Evolutionary conservation across 2,888 invertebrate species (phyloP).

Genomic region (Macrophya alboannulata): DNA sequence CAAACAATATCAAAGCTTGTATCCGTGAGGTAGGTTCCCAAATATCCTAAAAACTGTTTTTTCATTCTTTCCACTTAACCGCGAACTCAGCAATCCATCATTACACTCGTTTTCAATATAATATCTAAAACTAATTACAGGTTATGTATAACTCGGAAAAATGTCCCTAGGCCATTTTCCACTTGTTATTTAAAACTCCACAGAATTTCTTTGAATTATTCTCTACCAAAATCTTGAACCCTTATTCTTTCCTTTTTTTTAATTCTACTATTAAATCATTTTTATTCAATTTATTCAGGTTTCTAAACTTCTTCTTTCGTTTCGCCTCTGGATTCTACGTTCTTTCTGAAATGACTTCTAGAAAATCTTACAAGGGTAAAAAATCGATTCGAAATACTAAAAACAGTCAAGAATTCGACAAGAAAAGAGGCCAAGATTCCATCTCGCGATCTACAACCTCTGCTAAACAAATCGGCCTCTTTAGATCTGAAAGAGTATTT

Average conservation of each 20-base stretch:
- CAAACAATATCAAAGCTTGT: neutral
- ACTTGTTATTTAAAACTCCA: neutral
- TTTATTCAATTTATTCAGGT: neutral
- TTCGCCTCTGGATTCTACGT: too few relatives aligned
- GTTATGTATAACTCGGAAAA: neutral
- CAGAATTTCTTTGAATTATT: neutral
- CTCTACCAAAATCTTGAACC: neutral
- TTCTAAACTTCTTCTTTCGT: neutral
- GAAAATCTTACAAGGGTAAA: neutral
- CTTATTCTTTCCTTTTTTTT: neutral
- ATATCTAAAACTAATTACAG: neutral
- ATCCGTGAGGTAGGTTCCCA: neutral
- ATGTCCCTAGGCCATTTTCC: neutral
- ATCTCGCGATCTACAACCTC: neutral
- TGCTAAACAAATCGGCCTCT: neutral
- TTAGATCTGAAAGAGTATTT: constrained; percentile 8
- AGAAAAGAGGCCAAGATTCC: neutral
- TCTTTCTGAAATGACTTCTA: neutral
- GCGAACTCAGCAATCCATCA: neutral
- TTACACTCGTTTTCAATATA: neutral
- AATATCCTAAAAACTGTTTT: neutral
- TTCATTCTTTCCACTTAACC: neutral
- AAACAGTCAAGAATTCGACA: neutral
- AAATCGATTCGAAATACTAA: neutral
- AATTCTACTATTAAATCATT: neutral